A percentile compares a stretch with the other conserved stretches of the same genome.
Evolutionary conservation across 23 tunicate species (phyloP).

Genomic region (Phallusia fumigata): DNA sequence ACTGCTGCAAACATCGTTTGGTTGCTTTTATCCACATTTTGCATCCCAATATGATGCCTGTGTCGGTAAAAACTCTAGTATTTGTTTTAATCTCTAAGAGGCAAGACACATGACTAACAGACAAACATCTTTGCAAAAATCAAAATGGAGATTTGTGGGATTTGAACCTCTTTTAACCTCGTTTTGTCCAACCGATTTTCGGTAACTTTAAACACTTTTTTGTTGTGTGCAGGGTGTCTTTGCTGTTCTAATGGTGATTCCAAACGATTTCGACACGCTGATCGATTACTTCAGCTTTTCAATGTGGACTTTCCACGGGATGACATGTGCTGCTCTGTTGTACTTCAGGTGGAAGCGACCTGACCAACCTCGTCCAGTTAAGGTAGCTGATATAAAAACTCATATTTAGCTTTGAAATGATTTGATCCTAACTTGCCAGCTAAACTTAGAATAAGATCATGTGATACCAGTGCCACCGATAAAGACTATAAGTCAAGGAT

Average conservation of each 20-base stretch:
- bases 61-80: no score
- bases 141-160: no score
- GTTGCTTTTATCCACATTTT: no score
- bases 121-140: no score
- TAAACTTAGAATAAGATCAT: no score
- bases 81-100: no score
- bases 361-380: conserved; percentile 66
- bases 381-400: conserved; percentile 25
- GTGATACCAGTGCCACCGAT: no score
- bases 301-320: conserved; percentile 77
- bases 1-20: no score
- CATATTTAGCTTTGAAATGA: background rate
- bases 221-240: conserved; percentile 65
- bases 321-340: conserved; percentile 75
- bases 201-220: background rate
- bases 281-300: conserved; percentile 89
- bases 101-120: no score
- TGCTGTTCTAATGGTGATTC: conserved; percentile 89
- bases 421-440: no score
- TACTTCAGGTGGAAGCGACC: conserved; percentile 78
- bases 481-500: no score
- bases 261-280: conserved; percentile 92
- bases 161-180: background rate
- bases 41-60: no score
- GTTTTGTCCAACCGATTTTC: background rate